Base-by-base conservation (phyloP, 2,797 vertebrate genomes). In the Atherinosoma microstoma region DNA sequence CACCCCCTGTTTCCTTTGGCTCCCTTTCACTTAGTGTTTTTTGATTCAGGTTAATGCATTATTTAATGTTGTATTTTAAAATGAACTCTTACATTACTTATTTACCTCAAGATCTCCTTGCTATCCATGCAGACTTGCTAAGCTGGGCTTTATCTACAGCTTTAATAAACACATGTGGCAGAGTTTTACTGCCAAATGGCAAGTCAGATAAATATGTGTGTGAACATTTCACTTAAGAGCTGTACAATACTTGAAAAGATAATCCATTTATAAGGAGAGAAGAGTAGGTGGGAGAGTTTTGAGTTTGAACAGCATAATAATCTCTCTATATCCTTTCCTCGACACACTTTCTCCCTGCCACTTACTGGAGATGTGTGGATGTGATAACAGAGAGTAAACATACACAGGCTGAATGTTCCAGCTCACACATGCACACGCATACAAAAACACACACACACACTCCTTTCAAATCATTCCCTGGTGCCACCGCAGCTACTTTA, bases 401-500 rank as follows among this genome's bases (percentile, higher is more conserved):
- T 71, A 89, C 84, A 80, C 67, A 2, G 83, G 88, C 82, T 70
- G 81, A 86, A 84, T 90, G 89, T 91, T 90, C 54, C 69, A 87
- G 67, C 58, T 38, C 64, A 61, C 73, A 49, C 5, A 40, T 3
- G 30, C 30, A 32, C 30, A 64, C 57, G 62, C 51, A 60, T 40
- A 62, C 56, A 70, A 59, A 29, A 72, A 82, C 73, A 77, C 75
- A 64, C 66, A 68, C 78, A 75, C 5, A 13, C 72, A 32, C 85
- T 85, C 80, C 73, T 89, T 89, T 93, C 77, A 93, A 93, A 93
- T 87, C 83, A 90, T 94, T 92, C 92, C 90, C 90, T 83, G 85
- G 89, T 92, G 90, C 89, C 93, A 92, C 90, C 87, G 77, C 88
- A 92, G 92, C 93, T 94, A 94, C 93, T 94, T 94, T 93, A 92